These are phyloP conservation scores for Xerus inauris DNA, from an alignment of 2,113 vertebrate genomes.

Conservation along the genomic window DNA sequence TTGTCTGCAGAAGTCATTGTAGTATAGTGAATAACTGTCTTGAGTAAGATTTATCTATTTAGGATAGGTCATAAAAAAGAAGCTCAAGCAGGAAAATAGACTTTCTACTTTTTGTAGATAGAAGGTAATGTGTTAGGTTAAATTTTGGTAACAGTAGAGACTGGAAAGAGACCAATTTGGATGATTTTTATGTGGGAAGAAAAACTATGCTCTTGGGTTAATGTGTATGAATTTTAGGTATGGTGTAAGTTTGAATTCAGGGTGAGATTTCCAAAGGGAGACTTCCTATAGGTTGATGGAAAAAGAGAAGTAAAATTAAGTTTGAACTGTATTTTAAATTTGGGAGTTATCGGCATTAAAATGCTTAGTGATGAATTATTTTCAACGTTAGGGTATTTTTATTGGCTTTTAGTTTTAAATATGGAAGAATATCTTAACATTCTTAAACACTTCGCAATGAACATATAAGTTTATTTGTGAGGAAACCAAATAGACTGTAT, in stretches of 20 bases:
- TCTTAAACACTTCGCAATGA: slow-evolving; percentile 15
- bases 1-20: not conserved
- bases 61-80: not conserved
- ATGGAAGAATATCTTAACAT: not conserved
- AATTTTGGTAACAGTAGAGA: not conserved
- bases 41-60: not conserved
- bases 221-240: not conserved
- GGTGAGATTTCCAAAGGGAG: not conserved
- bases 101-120: slow-evolving; percentile 4
- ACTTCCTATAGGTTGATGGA: not conserved
- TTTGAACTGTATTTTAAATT: slow-evolving; percentile 14
- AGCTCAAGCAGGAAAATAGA: not conserved
- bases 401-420: slow-evolving; percentile 41
- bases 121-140: not conserved
- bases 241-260: not conserved
- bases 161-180: not conserved
- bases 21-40: not conserved
- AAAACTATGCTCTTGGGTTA: slow-evolving; percentile 29
- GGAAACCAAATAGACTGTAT: slow-evolving; percentile 40
- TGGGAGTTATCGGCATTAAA: not conserved
- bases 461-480: slow-evolving; percentile 34
- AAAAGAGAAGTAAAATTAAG: not conserved
- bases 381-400: slow-evolving; percentile 43
- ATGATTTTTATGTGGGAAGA: not conserved
- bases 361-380: not conserved